Base-by-base conservation (phyloP, 2,797 vertebrate genomes). In the Danio aesculapii region DNA sequence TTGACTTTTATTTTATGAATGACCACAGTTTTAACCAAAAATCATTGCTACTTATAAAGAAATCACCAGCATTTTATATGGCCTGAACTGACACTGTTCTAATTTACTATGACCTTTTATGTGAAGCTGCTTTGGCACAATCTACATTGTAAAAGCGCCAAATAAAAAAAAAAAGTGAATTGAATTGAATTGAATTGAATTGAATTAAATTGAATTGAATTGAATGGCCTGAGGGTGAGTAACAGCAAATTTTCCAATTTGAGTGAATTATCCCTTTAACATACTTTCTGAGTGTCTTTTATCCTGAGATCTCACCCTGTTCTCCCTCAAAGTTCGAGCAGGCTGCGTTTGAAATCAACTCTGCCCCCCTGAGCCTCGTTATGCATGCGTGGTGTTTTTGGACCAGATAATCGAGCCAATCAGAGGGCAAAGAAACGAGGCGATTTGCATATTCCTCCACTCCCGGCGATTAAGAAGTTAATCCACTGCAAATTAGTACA, bases 381-480 rank as follows among this genome's bases (percentile, higher is more conserved):
- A 69, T 69, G 79, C 69, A 61, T 66, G 79, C 79, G 66, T 80
- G 69, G 76, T 76, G 68, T 85, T 85, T 82, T 66, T 80, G 75
- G 73, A 82, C 70, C 79, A 79, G 89, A 91, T 89, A 88, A 90
- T 52, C 30, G 88, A 82, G 83, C 91, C 91, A 91, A 92, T 92
- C 90, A 89, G 90, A 86, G 86, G 82, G 86, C 84, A 72, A 85
- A 89, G 89, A 90, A 92, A 91, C 88, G 82, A 90, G 86, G 75
- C 85, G 81, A 90, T 91, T 92, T 92, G 87, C 91, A 92, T 91
- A 92, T 90, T 78, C 59, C 89, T 88, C 88, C 88, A 88, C 90
- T 89, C 86, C 85, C 85, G 88, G 89, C 84, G 92, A 93, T 94
- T 92, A 87, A 92, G 90, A 90, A 92, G 88, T 90, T 93, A 94